These are phyloP conservation scores for Falcaria lacertinaria DNA, from an alignment of 2,888 invertebrate species.

Conservation along the genomic window DNA sequence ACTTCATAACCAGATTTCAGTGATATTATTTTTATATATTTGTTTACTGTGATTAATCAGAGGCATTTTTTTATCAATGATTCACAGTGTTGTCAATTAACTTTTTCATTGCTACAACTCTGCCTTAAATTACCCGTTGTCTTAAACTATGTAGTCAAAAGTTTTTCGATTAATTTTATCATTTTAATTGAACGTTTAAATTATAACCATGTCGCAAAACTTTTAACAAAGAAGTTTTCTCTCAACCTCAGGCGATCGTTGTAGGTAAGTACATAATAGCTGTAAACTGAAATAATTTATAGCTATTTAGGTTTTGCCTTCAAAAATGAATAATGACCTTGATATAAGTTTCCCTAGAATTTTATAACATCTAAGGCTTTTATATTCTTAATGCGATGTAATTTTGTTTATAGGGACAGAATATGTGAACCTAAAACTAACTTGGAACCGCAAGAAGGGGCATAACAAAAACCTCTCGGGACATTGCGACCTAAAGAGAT, in stretches of 20 bases:
- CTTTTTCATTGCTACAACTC: too few relatives aligned
- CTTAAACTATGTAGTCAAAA: neutral
- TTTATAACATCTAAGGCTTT: neutral
- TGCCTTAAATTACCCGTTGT: neutral
- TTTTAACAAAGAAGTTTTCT: neutral
- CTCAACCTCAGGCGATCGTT: neutral
- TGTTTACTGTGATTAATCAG: too few relatives aligned
- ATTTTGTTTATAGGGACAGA: neutral
- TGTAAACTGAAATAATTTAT: neutral
- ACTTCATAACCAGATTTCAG: conserved; percentile 24
- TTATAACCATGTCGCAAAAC: neutral
- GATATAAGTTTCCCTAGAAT: neutral
- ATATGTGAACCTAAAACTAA: neutral
- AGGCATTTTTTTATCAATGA: too few relatives aligned
- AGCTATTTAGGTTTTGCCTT: too few relatives aligned
- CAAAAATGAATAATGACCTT: too few relatives aligned
- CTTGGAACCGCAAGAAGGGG: neutral
- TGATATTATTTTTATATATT: too few relatives aligned
- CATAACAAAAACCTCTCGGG: neutral
- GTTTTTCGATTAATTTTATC: neutral
- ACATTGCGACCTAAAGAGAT: neutral
- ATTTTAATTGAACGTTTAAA: neutral
- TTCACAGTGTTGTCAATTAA: too few relatives aligned
- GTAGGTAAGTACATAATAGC: neutral
- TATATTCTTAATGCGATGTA: neutral